Evolutionary conservation across 1,140 invertebrate genomes (phyloP), one percentile per base, ranked within the genome.

Genomic region (Hycleus phaleratus): DNA sequence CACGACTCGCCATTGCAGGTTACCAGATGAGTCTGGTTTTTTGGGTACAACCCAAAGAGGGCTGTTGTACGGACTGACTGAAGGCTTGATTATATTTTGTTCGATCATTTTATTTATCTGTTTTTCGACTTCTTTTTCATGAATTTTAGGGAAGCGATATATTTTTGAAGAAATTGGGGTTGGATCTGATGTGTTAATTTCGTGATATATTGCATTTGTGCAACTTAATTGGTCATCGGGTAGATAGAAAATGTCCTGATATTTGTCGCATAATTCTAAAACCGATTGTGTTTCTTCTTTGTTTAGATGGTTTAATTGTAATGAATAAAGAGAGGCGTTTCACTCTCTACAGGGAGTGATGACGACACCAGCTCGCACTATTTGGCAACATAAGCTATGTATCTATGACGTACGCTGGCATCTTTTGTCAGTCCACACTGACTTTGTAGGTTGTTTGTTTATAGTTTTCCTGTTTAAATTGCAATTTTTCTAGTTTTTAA

Each of bases 1-100:
- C 2, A 74, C 71, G 18, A 74, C 50, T 18, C 71, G 52, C 50
- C 65, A 63, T 54, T 71, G 70, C 11, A 25, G 60, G 48, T 65
- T 25, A 18, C 64, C 67, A 2, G 59, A 58, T 2, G 61, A 46
- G 25, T 70, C 69, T 6, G 38, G 26, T 45, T 68, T 71, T 56
- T 66, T 69, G 18, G 54, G 58, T 38, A 66, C 59, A 26, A 64
- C 55, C 48, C 50, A 59, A 49, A 64, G 10, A 7, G 65, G 62
- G 5, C 57, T 46, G 25, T 49, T 58, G 38, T 45, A 67, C 6
- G 65, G 60, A 26, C 32, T 48, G 12, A 44, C 46, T 18, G 42
- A 58, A 32, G 46, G 48, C 49, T 45, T 25, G 8, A 65, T 58
- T 5, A 67, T 57, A 48, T 52, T 42, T 39, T 59, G 45, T 18